Evolutionary conservation across 2,797 vertebrate genomes (phyloP).

Genomic region (Tiaroga cobitis): DNA sequence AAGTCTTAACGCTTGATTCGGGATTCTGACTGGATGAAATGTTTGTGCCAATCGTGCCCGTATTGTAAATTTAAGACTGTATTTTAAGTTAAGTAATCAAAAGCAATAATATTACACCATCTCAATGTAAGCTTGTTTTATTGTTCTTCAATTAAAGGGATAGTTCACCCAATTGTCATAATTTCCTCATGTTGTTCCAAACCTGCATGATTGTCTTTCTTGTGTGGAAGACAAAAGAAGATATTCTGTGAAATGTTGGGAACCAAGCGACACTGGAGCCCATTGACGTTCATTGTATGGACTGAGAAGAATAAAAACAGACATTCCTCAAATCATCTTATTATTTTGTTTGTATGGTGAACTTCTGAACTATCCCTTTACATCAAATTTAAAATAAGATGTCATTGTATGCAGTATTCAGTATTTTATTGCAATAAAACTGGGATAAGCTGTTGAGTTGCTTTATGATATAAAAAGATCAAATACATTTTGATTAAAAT

Average conservation of each 20-base stretch:
- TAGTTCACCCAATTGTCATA: background rate
- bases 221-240: background rate
- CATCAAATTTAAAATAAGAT: background rate
- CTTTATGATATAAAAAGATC: background rate
- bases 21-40: background rate
- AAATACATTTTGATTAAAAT: background rate
- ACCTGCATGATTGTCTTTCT: background rate
- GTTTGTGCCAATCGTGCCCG: background rate
- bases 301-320: background rate
- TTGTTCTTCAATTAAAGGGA: background rate
- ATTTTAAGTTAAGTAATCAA: background rate
- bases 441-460: background rate
- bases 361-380: background rate
- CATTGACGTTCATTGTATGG: background rate
- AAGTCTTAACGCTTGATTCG: background rate
- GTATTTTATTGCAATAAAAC: background rate
- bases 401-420: background rate
- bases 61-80: background rate
- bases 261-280: too few species aligned
- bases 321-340: background rate
- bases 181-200: background rate
- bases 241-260: background rate
- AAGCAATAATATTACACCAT: background rate
- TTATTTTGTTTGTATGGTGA: background rate
- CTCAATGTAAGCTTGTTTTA: background rate